phyloP scores from a whole-genome alignment of 30 jellyfish, hydroid and myxozoan species.

The Turritopsis dohrnii region DNA sequence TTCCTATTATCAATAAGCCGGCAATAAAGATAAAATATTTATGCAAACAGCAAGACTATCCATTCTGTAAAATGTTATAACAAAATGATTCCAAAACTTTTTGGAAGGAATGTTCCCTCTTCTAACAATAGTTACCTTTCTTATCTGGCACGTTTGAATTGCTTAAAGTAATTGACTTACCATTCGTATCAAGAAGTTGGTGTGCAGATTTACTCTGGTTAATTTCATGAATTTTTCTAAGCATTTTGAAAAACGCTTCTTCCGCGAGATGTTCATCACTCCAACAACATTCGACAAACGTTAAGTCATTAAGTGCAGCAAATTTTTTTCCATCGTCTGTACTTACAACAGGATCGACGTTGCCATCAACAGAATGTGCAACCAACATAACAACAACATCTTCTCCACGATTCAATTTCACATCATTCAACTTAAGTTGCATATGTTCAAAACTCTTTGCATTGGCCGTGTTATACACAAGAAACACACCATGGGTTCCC shows the following conservation, averaged over 20 bases:
- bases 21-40: no score
- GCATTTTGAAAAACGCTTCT: constrained; percentile 66
- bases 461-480: constrained; percentile 75
- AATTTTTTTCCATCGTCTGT: constrained; percentile 85
- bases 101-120: no score
- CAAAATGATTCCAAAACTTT: no score
- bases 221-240: constrained; percentile 68
- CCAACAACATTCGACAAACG: constrained; percentile 81
- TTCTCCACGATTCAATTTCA: constrained; percentile 79
- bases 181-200: constrained; percentile 36
- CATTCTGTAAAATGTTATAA: no score
- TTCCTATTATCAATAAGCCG: no score
- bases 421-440: constrained; percentile 71
- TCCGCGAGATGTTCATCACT: constrained; percentile 75
- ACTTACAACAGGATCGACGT: constrained; percentile 80
- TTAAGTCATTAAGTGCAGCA: constrained; percentile 70
- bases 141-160: neutral
- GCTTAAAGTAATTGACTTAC: neutral
- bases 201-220: constrained; percentile 59
- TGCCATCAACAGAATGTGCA: constrained; percentile 71
- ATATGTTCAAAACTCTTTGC: constrained; percentile 52
- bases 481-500: constrained; percentile 93
- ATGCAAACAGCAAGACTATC: no score
- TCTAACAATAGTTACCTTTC: neutral
- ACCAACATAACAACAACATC: constrained; percentile 81